Conservation (phyloP, 2,113 vertebrate species). For the Steatornis caripensis region DNA sequence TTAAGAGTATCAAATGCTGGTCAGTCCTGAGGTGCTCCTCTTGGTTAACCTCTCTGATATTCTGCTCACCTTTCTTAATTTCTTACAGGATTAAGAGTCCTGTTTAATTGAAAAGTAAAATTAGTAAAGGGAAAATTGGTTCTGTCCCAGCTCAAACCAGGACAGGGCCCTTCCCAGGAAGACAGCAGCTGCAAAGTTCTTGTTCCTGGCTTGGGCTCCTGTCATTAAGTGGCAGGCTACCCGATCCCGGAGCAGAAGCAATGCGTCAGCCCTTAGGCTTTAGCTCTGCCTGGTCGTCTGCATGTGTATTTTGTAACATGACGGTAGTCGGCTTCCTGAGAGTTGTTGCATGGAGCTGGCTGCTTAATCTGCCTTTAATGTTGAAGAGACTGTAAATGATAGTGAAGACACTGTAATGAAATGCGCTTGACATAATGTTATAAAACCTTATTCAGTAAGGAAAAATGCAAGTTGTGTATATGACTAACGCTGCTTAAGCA, state of each 20-base stretch:
- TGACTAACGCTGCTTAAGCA: not conserved
- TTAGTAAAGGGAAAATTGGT: too few species aligned
- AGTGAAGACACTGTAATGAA: not conserved
- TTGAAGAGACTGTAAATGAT: too few species aligned
- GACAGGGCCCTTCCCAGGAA: not conserved
- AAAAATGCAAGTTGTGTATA: not conserved
- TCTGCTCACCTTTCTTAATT: not conserved
- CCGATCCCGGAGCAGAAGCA: not conserved
- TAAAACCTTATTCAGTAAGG: not conserved
- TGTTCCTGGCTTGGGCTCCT: not conserved
- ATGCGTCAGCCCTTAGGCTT: not conserved
- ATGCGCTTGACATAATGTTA: not conserved
- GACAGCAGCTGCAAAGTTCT: not conserved
- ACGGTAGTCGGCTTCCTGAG: not conserved
- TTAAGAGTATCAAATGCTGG: not conserved
- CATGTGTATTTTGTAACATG: not conserved
- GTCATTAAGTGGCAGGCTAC: not conserved
- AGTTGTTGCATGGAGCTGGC: not conserved
- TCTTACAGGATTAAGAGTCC: not conserved
- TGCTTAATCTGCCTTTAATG: not conserved
- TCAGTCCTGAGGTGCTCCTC: not conserved
- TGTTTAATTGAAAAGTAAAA: too few species aligned
- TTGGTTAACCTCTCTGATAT: not conserved
- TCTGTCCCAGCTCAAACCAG: too few species aligned
- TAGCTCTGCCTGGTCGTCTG: not conserved